phyloP scores from a whole-genome alignment of 2,797 vertebrate species.

The Arrhamphus sclerolepis region DNA sequence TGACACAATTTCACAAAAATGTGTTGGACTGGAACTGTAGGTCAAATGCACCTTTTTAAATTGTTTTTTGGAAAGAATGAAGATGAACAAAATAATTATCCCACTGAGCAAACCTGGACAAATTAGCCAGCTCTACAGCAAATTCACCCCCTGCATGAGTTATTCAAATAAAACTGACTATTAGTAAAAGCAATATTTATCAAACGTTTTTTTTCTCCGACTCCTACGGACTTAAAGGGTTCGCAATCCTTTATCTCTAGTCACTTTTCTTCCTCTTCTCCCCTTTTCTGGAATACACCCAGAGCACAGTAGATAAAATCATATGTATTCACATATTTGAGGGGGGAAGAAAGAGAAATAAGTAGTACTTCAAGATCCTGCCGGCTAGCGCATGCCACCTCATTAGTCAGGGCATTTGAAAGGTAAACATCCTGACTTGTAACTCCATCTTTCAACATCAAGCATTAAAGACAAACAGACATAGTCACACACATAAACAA shows the following conservation, averaged over 20 bases:
- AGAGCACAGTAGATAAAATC: not conserved
- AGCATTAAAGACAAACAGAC: slow-evolving; percentile 20
- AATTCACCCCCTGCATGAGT: slow-evolving; percentile 1
- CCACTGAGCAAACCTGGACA: not conserved
- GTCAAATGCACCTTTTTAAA: no score
- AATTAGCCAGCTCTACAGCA: not conserved
- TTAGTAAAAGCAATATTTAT: not conserved
- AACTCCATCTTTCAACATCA: slow-evolving; percentile 43
- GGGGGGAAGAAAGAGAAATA: not conserved
- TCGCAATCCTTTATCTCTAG: no score
- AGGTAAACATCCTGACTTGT: slow-evolving; percentile 72
- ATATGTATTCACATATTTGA: not conserved
- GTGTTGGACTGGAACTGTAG: no score
- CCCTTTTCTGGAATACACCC: no score
- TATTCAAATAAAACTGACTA: not conserved
- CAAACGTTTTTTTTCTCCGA: no score
- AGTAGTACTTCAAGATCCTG: slow-evolving; percentile 1
- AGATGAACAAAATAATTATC: not conserved
- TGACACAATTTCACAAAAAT: no score
- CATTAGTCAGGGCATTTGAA: slow-evolving; percentile 41
- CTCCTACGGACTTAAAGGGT: no score
- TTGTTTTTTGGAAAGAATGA: no score
- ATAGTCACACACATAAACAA: slow-evolving; percentile 14
- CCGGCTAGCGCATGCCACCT: slow-evolving; percentile 50
- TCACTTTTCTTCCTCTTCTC: no score